These are phyloP conservation scores for Sminthurinus signatus DNA, from an alignment of 1,140 invertebrate species.

Conservation along the genomic window DNA sequence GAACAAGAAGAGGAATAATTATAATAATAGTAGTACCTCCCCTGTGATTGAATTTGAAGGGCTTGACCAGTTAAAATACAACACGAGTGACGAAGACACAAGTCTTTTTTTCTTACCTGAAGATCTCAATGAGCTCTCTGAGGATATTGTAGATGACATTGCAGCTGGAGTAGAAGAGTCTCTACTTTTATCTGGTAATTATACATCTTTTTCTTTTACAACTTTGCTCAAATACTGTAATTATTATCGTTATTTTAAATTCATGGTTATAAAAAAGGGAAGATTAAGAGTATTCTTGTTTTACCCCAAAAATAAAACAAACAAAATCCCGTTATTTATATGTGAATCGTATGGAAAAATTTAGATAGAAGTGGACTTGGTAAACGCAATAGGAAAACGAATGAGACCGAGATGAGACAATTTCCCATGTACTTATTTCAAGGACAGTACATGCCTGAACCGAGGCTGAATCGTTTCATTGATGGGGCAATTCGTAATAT, in stretches of 20 bases:
- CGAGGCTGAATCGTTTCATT: slow-evolving; percentile 38
- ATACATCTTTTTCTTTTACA: no score
- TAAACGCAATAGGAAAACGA: slow-evolving; percentile 5
- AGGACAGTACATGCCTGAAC: slow-evolving; percentile 39
- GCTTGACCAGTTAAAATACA: neutral
- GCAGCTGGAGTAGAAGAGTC: slow-evolving; percentile 33
- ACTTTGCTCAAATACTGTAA: no score
- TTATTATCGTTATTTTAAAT: no score
- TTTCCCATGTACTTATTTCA: slow-evolving; percentile 40
- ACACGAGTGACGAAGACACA: neutral
- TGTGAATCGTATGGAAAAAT: no score
- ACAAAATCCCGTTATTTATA: no score
- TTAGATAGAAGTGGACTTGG: neutral
- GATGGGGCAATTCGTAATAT: slow-evolving; percentile 40
- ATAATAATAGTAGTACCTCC: neutral
- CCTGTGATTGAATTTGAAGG: neutral
- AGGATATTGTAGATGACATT: slow-evolving; percentile 29
- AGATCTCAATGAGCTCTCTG: slow-evolving; percentile 26
- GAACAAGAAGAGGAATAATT: neutral
- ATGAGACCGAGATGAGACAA: slow-evolving; percentile 17
- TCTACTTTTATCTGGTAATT: slow-evolving; percentile 4
- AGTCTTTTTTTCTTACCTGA: slow-evolving; percentile 6
- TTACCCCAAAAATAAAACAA: no score
- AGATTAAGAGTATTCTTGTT: no score
- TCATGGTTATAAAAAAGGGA: no score